Conservation (phyloP, 64 coral and sea anemone genomes). For the Anthopleura sola region DNA sequence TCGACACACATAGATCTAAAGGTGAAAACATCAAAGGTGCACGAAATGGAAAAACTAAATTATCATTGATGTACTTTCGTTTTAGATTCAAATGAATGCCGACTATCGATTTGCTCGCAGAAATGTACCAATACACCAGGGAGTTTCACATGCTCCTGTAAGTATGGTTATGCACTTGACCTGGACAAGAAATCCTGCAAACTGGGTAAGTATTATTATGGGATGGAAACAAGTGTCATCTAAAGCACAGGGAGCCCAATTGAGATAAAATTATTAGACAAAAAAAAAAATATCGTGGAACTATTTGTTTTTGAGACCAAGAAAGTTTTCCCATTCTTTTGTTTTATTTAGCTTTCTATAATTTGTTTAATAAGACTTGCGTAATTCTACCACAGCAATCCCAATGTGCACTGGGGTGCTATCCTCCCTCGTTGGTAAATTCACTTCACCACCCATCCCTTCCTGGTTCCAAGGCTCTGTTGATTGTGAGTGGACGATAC, state of each 20-base stretch:
- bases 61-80: not conserved
- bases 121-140: slow-evolving; percentile 74
- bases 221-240: not conserved
- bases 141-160: slow-evolving; percentile 70
- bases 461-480: slow-evolving; percentile 52
- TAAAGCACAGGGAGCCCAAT: too few relatives aligned
- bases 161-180: slow-evolving; percentile 56
- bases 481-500: slow-evolving; percentile 70
- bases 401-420: slow-evolving; percentile 58
- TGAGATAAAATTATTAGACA: too few relatives aligned
- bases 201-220: slow-evolving; percentile 7
- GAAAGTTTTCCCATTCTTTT: too few relatives aligned
- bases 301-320: too few relatives aligned
- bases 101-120: slow-evolving; percentile 52
- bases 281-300: too few relatives aligned
- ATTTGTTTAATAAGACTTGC: too few relatives aligned
- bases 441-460: slow-evolving; percentile 65
- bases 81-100: slow-evolving; percentile 75
- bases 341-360: too few relatives aligned
- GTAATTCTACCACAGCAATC: slow-evolving; percentile 23
- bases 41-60: too few relatives aligned
- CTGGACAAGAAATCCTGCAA: slow-evolving; percentile 64
- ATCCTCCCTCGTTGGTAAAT: slow-evolving; percentile 34
- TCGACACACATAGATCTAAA: too few relatives aligned
- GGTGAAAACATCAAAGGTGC: too few relatives aligned